Conservation (phyloP, 2,888 invertebrate species). For the Frankliniella intonsa region DNA sequence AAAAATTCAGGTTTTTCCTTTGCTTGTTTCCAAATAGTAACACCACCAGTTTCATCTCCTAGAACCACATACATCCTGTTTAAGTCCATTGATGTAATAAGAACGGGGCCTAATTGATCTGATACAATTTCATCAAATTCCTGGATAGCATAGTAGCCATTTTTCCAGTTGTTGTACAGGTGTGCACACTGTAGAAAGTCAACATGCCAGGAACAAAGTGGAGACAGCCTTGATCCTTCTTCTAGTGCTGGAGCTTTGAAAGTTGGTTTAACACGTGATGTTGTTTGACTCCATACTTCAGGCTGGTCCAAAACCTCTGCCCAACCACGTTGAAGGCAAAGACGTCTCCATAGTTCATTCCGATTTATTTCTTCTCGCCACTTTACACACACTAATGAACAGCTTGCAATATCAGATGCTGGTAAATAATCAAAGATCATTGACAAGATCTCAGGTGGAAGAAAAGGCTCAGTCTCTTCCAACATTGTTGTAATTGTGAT, state of each 20-base stretch:
- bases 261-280: neutral
- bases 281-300: constrained; percentile 7
- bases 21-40: constrained; percentile 11
- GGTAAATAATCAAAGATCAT: constrained; percentile 34
- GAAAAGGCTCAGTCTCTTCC: neutral
- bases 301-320: constrained; percentile 1
- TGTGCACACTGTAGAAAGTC: constrained; percentile 14
- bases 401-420: constrained; percentile 33
- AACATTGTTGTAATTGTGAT: neutral
- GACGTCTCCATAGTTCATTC: constrained; percentile 35
- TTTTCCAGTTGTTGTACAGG: neutral
- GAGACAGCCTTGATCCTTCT: neutral
- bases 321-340: constrained; percentile 30
- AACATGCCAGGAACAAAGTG: constrained; percentile 5
- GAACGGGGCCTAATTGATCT: neutral
- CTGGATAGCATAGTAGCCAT: neutral
- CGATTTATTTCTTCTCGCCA: constrained; percentile 36
- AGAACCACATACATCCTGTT: neutral
- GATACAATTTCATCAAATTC: constrained; percentile 8
- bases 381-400: constrained; percentile 33
- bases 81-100: neutral
- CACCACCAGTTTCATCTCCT: neutral
- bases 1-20: neutral
- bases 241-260: neutral
- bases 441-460: constrained; percentile 36